These are phyloP conservation scores for Peromyscus aztecus DNA, from an alignment of 2,797 vertebrate species.

Conservation along the genomic window DNA sequence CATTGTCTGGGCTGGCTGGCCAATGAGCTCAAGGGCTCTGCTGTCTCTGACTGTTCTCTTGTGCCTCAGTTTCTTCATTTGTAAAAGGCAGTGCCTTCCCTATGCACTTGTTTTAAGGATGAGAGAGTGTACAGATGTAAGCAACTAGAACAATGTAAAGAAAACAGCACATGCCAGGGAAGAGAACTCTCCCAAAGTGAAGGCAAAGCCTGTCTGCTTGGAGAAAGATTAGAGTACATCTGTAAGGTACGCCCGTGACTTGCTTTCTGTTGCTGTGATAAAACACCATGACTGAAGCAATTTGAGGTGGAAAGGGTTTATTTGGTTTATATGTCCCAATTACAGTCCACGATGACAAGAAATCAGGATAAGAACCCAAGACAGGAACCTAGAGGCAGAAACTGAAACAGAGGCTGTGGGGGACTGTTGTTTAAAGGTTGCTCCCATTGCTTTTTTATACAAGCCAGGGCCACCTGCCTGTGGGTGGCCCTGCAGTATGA, in stretches of 20 bases:
- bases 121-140: not conserved
- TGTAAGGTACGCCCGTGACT: no score
- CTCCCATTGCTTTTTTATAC: not conserved
- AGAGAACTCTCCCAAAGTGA: not conserved
- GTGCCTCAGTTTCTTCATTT: slow-evolving; percentile 18
- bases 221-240: not conserved
- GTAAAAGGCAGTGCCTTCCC: not conserved
- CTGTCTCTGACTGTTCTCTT: not conserved
- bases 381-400: not conserved
- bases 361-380: not conserved
- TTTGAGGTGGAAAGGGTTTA: not conserved
- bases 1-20: not conserved
- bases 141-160: not conserved
- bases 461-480: not conserved
- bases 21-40: not conserved
- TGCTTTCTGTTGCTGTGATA: not conserved
- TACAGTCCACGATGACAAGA: not conserved
- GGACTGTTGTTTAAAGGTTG: not conserved
- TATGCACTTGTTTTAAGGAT: not conserved
- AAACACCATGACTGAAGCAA: not conserved
- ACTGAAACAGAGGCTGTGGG: not conserved
- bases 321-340: not conserved
- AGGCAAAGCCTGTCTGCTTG: not conserved
- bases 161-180: not conserved
- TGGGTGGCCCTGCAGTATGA: not conserved